Evolutionary conservation across 2,888 invertebrate genomes (phyloP).

Genomic region (Poecilobothrus nobilitatus): DNA sequence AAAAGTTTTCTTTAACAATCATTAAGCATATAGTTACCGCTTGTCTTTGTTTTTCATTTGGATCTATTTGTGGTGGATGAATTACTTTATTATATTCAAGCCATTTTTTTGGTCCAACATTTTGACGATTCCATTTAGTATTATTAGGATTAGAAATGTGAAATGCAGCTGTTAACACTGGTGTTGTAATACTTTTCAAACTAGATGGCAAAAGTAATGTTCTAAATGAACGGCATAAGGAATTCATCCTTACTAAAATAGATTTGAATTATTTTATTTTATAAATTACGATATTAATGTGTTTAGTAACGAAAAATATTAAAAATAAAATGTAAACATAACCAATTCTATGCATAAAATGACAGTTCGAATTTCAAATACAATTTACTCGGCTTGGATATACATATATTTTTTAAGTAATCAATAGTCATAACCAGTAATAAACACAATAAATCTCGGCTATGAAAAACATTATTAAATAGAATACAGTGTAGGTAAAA

Average conservation of each 20-base stretch:
- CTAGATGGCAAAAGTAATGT: background rate
- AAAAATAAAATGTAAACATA: too few relatives aligned
- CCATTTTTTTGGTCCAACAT: slow-evolving; percentile 50
- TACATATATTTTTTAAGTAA: too few relatives aligned
- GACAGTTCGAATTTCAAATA: too few relatives aligned
- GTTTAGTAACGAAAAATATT: too few relatives aligned
- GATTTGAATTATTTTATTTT: too few relatives aligned
- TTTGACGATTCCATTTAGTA: slow-evolving; percentile 35
- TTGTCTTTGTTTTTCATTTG: slow-evolving; percentile 67
- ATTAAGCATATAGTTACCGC: slow-evolving; percentile 57
- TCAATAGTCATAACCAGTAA: too few relatives aligned
- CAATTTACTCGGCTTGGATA: too few relatives aligned
- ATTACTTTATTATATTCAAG: slow-evolving; percentile 62
- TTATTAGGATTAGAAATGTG: slow-evolving; percentile 32
- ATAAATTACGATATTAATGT: too few relatives aligned
- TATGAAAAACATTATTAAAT: too few relatives aligned
- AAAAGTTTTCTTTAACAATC: background rate
- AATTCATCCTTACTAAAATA: background rate
- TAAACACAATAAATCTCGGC: too few relatives aligned
- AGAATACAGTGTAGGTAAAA: too few relatives aligned
- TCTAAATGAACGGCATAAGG: background rate
- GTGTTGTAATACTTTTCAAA: background rate
- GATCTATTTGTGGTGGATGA: slow-evolving; percentile 66
- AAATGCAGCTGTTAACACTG: slow-evolving; percentile 22
- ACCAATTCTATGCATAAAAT: too few relatives aligned